phyloP scores from a whole-genome alignment of 2,113 vertebrate species.

The Stegastes partitus region DNA sequence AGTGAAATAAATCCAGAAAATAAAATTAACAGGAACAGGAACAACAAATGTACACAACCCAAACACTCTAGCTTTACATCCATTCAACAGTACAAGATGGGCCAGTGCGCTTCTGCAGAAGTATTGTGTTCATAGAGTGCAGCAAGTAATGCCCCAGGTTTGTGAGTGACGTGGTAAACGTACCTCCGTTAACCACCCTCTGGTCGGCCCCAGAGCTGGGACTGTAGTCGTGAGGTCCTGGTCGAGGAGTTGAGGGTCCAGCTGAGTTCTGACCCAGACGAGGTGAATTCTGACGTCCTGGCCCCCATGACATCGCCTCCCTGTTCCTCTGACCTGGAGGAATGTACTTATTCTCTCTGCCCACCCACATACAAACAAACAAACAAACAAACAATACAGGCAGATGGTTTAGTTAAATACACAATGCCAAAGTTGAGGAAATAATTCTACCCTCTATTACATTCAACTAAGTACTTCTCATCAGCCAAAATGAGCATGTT shows the following conservation, averaged over 20 bases:
- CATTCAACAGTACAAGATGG: neutral
- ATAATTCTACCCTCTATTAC: constrained; percentile 22
- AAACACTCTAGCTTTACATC: neutral
- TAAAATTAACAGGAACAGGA: neutral
- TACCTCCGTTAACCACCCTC: constrained; percentile 98
- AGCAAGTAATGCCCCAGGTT: neutral
- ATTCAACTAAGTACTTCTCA: constrained; percentile 19
- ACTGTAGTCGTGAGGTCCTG: constrained; percentile 94
- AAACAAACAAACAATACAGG: constrained; percentile 13
- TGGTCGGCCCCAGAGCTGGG: constrained; percentile 93
- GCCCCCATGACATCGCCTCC: constrained; percentile 94
- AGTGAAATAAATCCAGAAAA: constrained; percentile 10
- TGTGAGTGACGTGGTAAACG: constrained; percentile 44
- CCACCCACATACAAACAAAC: constrained; percentile 1
- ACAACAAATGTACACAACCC: constrained; percentile 12
- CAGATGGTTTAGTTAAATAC: constrained; percentile 19
- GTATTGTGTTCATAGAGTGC: neutral
- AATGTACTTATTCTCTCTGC: constrained; percentile 97
- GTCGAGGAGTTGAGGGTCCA: constrained; percentile 89
- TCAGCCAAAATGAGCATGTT: constrained; percentile 37
- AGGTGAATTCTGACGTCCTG: constrained; percentile 94
- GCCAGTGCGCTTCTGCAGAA: constrained; percentile 10
- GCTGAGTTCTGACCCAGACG: constrained; percentile 90
- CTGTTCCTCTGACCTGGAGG: constrained; percentile 96
- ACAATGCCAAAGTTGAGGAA: constrained; percentile 28